A percentile compares a stretch with the other conserved stretches of the same genome.
Conservation (phyloP, 2,888 invertebrate species). For the Trichopoda pennipes region DNA sequence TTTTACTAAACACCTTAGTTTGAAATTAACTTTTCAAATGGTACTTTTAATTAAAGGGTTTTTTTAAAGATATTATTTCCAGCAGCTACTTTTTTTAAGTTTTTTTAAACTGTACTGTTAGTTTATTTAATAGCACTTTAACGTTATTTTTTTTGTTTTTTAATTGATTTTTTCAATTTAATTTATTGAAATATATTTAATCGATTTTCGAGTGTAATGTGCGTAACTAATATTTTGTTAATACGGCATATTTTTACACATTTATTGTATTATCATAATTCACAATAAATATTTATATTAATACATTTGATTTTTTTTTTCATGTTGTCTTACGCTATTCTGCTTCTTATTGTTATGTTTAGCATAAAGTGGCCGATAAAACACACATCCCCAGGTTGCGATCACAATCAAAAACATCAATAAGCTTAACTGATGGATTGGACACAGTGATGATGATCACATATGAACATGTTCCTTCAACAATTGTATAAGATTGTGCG, state of each 20-base stretch:
- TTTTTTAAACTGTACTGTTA: background rate
- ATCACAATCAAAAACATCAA: conserved; percentile 68
- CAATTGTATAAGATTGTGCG: conserved; percentile 8
- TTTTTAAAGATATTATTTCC: background rate
- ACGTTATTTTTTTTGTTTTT: too few relatives aligned
- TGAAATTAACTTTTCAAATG: background rate
- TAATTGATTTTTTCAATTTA: too few relatives aligned
- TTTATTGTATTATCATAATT: conserved; percentile 60
- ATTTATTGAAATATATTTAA: too few relatives aligned
- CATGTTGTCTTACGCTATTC: background rate
- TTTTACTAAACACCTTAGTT: background rate
- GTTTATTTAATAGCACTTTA: too few relatives aligned
- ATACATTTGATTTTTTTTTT: conserved; percentile 12
- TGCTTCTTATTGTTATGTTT: conserved; percentile 54
- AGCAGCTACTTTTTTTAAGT: too few relatives aligned
- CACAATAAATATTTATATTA: conserved; percentile 47
- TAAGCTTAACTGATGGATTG: conserved; percentile 68
- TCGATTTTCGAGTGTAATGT: conserved; percentile 4
- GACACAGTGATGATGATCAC: conserved; percentile 50
- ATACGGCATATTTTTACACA: conserved; percentile 57
- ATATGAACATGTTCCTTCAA: background rate
- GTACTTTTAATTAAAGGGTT: background rate
- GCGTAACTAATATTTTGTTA: conserved; percentile 25
- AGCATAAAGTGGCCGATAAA: conserved; percentile 63
- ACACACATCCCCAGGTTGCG: conserved; percentile 65